Conservation (phyloP, 2,888 invertebrate genomes). For the Xiphydria camelus region DNA sequence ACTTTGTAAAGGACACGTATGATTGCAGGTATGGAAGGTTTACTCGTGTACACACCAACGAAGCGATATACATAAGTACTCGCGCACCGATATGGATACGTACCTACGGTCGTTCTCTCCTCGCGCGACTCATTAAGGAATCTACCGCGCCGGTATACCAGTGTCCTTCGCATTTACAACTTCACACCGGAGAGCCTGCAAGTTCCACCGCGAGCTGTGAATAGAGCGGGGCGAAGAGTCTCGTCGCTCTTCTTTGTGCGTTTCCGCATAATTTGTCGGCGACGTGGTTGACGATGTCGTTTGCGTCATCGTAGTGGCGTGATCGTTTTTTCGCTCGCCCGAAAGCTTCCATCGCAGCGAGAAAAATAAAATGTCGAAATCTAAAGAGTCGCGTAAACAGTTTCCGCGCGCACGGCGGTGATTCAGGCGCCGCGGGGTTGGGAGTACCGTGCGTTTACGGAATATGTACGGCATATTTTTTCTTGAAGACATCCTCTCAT, state of each 20-base stretch:
- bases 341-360: constrained; percentile 11
- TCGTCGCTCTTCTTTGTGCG: constrained; percentile 33
- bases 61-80: too few species aligned
- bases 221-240: constrained; percentile 5
- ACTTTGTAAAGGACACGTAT: too few species aligned
- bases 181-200: too few species aligned
- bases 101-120: too few species aligned
- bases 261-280: constrained; percentile 47
- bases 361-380: constrained; percentile 19
- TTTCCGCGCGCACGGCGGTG: too few species aligned
- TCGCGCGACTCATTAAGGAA: constrained; percentile 19
- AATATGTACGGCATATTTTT: too few species aligned
- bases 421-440: too few species aligned
- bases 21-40: too few species aligned
- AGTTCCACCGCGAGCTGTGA: not conserved
- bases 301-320: constrained; percentile 11
- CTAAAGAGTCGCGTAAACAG: too few species aligned
- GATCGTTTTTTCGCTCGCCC: constrained; percentile 7
- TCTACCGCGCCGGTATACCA: constrained; percentile 12
- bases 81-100: too few species aligned
- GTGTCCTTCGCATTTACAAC: constrained; percentile 11
- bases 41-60: too few species aligned
- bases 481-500: constrained; percentile 3
- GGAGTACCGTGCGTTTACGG: too few species aligned
- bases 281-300: constrained; percentile 1